phyloP scores from a whole-genome alignment of 2,888 invertebrate genomes.

The Drosophila ustulata region DNA sequence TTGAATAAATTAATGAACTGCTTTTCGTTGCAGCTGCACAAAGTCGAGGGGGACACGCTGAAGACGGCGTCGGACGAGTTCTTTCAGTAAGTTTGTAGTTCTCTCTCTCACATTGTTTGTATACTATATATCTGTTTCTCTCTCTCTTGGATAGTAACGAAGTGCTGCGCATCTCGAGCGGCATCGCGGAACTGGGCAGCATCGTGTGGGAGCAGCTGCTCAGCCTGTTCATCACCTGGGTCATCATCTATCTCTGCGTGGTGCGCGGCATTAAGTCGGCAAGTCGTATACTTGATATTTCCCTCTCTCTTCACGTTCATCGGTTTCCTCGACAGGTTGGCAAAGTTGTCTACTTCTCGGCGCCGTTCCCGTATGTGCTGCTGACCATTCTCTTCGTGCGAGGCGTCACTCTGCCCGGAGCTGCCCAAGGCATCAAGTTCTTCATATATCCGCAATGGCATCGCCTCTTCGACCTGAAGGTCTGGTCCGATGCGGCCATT shows the following conservation, averaged over 20 bases:
- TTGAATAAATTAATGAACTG: neutral
- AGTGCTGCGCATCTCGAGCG: slow-evolving; percentile 90
- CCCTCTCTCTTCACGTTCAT: neutral
- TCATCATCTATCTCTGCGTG: slow-evolving; percentile 93
- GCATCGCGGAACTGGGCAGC: slow-evolving; percentile 90
- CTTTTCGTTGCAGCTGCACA: slow-evolving; percentile 4
- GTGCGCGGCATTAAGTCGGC: slow-evolving; percentile 93
- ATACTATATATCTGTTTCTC: too few relatives aligned
- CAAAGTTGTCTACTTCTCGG: slow-evolving; percentile 92
- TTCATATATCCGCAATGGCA: slow-evolving; percentile 93
- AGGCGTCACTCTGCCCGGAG: slow-evolving; percentile 93
- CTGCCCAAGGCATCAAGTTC: slow-evolving; percentile 90
- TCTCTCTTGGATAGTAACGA: slow-evolving; percentile 87
- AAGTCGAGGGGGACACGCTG: slow-evolving; percentile 39
- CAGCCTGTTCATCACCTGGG: slow-evolving; percentile 91
- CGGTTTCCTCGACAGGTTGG: slow-evolving; percentile 73
- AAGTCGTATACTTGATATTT: slow-evolving; percentile 15
- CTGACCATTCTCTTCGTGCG: slow-evolving; percentile 90
- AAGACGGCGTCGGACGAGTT: slow-evolving; percentile 92
- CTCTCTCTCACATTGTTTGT: too few relatives aligned
- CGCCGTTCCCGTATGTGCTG: slow-evolving; percentile 92
- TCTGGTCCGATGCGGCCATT: slow-evolving; percentile 97
- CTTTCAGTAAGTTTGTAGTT: slow-evolving; percentile 88
- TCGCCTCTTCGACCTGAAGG: slow-evolving; percentile 90
- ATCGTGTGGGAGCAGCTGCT: slow-evolving; percentile 93